Percentiles rank a stretch among this genome's conserved stretches.
Conservation (phyloP, 2,888 invertebrate genomes). For the Drosophila melanosoma region DNA sequence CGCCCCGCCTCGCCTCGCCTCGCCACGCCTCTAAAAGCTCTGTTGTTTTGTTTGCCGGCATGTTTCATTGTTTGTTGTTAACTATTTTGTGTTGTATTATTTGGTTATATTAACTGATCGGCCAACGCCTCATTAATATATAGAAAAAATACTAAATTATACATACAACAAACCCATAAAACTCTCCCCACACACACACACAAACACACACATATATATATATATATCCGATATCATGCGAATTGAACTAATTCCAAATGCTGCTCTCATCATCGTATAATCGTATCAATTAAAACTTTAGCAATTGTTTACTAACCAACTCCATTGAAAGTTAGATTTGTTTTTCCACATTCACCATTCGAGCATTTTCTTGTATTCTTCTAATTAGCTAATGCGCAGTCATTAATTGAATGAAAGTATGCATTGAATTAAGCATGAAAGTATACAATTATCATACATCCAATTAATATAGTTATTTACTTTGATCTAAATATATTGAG, state of each 20-base stretch:
- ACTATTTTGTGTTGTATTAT: constrained; percentile 40
- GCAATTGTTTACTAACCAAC: constrained; percentile 42
- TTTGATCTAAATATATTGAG: neutral
- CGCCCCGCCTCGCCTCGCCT: constrained; percentile 1
- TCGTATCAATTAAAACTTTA: constrained; percentile 19
- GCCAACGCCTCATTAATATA: constrained; percentile 4
- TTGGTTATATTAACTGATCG: constrained; percentile 37
- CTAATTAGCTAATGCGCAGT: neutral
- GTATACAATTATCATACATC: constrained; percentile 2
- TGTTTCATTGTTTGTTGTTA: constrained; percentile 41
- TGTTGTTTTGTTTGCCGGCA: constrained; percentile 64
- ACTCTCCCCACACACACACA: constrained; percentile 1
- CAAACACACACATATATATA: neutral
- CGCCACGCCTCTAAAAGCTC: constrained; percentile 2
- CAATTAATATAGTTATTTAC: constrained; percentile 2
- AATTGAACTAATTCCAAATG: constrained; percentile 33
- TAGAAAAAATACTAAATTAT: constrained; percentile 25
- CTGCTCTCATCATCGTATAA: constrained; percentile 30
- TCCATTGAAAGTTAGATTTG: constrained; percentile 7
- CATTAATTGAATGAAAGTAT: constrained; percentile 20
- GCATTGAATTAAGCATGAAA: constrained; percentile 33
- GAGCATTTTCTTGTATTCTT: neutral
- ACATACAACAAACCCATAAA: neutral
- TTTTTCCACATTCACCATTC: constrained; percentile 3
- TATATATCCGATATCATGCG: constrained; percentile 30